Evolutionary conservation across 1,140 invertebrate species (phyloP).

Genomic region (Tetragonula clypearis): DNA sequence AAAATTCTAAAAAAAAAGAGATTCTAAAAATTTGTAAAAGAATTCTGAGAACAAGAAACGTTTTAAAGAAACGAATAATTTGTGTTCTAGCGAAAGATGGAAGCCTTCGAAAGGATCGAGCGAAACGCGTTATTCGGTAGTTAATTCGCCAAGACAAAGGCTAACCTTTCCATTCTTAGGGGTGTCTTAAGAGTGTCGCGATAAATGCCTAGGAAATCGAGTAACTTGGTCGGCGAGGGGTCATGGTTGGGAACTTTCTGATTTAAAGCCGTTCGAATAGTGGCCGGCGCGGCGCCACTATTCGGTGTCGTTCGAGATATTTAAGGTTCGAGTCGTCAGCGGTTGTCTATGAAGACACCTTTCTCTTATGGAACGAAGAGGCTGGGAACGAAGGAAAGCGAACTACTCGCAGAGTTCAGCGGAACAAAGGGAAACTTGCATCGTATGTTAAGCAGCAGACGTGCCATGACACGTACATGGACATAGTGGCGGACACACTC

Average conservation of each 20-base stretch:
- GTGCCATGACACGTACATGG: conserved; percentile 17
- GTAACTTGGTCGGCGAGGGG: background rate
- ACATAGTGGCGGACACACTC: conserved; percentile 14
- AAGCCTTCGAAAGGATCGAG: background rate
- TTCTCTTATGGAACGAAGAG: background rate
- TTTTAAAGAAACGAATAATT: background rate
- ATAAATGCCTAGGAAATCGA: background rate
- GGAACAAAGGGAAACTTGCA: conserved; percentile 23
- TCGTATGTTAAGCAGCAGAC: conserved; percentile 16
- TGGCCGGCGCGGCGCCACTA: background rate
- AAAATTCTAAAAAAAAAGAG: too few relatives aligned
- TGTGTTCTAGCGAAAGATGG: background rate
- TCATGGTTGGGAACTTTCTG: background rate
- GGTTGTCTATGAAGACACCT: conserved; percentile 7
- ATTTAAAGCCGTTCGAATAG: conserved; percentile 14
- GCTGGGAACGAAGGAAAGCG: background rate
- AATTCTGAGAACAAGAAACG: background rate
- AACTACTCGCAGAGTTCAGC: background rate
- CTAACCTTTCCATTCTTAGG: background rate
- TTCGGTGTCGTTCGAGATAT: conserved; percentile 9
- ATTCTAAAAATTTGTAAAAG: too few relatives aligned
- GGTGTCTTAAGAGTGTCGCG: background rate
- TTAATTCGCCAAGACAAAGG: background rate
- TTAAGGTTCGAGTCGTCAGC: background rate
- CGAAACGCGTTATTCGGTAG: background rate